Base-by-base conservation (phyloP, 1,140 invertebrate genomes). In the Drosophila tristis region DNA sequence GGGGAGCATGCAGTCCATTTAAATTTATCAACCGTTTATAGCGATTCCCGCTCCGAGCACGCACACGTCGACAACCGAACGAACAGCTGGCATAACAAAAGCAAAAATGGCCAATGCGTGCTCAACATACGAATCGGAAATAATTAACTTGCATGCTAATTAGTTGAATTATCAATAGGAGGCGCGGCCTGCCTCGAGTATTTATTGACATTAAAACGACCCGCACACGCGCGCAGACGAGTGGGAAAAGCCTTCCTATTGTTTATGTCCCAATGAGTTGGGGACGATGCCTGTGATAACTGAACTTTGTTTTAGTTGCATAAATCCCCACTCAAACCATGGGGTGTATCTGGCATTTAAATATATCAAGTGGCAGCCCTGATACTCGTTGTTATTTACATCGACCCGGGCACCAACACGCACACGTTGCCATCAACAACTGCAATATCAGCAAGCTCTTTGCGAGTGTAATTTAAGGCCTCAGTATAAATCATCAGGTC, bases 111-210 rank as follows among this genome's bases (percentile, higher is more conserved):
- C 20, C 67, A 50, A 50, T 6, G 53, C 74, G 57, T 84, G 64
- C 64, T 53, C 48, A 62, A 63, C 57, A 60, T 73, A 65, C 56
- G 66, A 79, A 90, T 74, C 66, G 44, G 49, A 89, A 89, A 90
- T 89, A 90, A 89, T 89, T 90, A 89, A 90, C 85, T 89, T 59
- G 59, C 74, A 90, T 90, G 85, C 84, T 90, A 89, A 89, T 89
- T 90, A 89, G 79, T 80, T 80, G 76, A 62, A 84, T 84, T 89
- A 80, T 90, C 80, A 90, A 80, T 90, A 65, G 49, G 63, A 47
- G 53, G 66, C 74, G 67, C 58, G 39, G 43, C 55, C 53, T 20
- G 55, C 42, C 57, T 48, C 65, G 61, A 51, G 47, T 54, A 67
- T 72, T 87, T 84, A 89, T 89, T 89, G 79, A 74, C 75, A 84